These are phyloP conservation scores for Drosophila cardini DNA, from an alignment of 1,140 invertebrate genomes.

Conservation along the genomic window DNA sequence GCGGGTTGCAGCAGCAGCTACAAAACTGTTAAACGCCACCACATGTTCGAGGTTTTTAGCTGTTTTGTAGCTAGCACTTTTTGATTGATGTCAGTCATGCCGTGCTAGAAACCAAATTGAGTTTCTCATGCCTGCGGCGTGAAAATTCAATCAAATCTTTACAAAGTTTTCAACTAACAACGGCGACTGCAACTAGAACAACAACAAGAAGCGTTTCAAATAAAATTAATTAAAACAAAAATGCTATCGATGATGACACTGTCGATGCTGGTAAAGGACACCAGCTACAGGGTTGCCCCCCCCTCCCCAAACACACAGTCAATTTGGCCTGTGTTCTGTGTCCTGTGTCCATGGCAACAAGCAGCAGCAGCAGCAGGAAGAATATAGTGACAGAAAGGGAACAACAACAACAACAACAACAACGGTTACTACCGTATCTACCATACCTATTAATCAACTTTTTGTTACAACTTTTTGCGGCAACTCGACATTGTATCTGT, in stretches of 20 bases:
- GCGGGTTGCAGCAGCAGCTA: slow-evolving; percentile 26
- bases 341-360: slow-evolving; percentile 21
- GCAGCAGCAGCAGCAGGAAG: neutral
- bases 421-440: neutral
- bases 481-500: slow-evolving; percentile 32
- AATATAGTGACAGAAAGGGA: neutral
- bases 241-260: slow-evolving; percentile 40
- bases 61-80: neutral
- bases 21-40: slow-evolving; percentile 37
- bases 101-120: slow-evolving; percentile 12
- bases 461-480: slow-evolving; percentile 66
- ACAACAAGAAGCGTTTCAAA: slow-evolving; percentile 60
- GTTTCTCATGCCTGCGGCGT: slow-evolving; percentile 20
- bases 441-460: slow-evolving; percentile 77
- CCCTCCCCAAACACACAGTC: slow-evolving; percentile 34
- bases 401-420: slow-evolving; percentile 1
- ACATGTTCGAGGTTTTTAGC: slow-evolving; percentile 25
- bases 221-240: slow-evolving; percentile 76
- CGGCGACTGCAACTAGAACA: slow-evolving; percentile 18
- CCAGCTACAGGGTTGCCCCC: slow-evolving; percentile 60
- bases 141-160: slow-evolving; percentile 38
- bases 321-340: slow-evolving; percentile 29
- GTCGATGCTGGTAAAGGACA: slow-evolving; percentile 39
- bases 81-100: neutral
- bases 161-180: slow-evolving; percentile 16